A percentile compares a stretch with the other conserved stretches of the same genome.
Conservation (phyloP, 1,140 invertebrate genomes). For the Agrilus planipennis region DNA sequence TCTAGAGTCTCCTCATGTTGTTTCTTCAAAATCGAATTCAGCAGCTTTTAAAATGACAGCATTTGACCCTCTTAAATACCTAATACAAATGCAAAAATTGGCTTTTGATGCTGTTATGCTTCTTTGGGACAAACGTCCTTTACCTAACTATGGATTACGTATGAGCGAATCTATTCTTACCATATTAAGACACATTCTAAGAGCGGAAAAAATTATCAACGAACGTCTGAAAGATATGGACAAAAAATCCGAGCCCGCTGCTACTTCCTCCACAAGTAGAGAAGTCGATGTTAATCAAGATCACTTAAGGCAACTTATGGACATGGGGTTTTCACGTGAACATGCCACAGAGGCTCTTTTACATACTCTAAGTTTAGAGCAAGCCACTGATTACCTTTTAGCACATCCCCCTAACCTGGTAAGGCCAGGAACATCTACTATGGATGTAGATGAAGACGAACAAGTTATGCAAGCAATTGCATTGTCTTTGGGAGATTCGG, state of each 20-base stretch:
- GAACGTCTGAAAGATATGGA: slow-evolving; percentile 38
- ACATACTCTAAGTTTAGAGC: slow-evolving; percentile 56
- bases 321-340: slow-evolving; percentile 75
- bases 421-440: slow-evolving; percentile 28
- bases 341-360: slow-evolving; percentile 63
- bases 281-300: slow-evolving; percentile 44
- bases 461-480: slow-evolving; percentile 62
- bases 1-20: slow-evolving; percentile 67
- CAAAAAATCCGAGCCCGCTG: slow-evolving; percentile 12
- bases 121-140: slow-evolving; percentile 68
- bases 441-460: slow-evolving; percentile 57
- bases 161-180: slow-evolving; percentile 75
- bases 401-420: slow-evolving; percentile 41
- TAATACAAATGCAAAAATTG: slow-evolving; percentile 68
- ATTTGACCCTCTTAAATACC: slow-evolving; percentile 67
- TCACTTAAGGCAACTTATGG: slow-evolving; percentile 61
- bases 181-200: slow-evolving; percentile 71
- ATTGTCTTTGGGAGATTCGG: slow-evolving; percentile 48
- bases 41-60: slow-evolving; percentile 11
- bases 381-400: slow-evolving; percentile 78
- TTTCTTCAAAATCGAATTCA: slow-evolving; percentile 47
- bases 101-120: slow-evolving; percentile 70
- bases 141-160: slow-evolving; percentile 62
- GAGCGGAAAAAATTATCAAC: slow-evolving; percentile 65
- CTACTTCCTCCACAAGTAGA: not conserved